Evolutionary conservation across 2,888 invertebrate genomes (phyloP).

Genomic region (Pteria penguin): DNA sequence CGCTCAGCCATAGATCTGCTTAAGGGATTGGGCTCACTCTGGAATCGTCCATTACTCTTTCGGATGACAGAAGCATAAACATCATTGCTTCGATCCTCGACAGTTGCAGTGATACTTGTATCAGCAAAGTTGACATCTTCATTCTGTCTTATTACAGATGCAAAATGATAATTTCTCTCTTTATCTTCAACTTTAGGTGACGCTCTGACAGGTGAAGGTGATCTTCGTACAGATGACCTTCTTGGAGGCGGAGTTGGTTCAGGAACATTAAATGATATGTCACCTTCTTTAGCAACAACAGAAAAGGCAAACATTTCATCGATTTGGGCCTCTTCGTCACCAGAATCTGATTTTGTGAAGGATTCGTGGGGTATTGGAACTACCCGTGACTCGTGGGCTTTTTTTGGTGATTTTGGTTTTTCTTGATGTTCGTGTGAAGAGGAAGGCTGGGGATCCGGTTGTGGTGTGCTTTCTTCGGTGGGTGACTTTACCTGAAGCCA

Average conservation of each 20-base stretch:
- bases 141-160: neutral
- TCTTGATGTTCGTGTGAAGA: slow-evolving; percentile 6
- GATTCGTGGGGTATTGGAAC: neutral
- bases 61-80: neutral
- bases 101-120: neutral
- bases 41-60: neutral
- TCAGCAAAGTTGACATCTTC: neutral
- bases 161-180: neutral
- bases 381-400: neutral
- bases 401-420: neutral
- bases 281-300: slow-evolving; percentile 29
- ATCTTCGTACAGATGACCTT: neutral
- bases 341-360: neutral
- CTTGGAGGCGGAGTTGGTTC: neutral
- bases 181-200: neutral
- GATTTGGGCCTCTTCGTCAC: slow-evolving; percentile 28
- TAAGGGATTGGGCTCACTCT: neutral
- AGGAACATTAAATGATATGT: slow-evolving; percentile 17
- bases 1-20: slow-evolving; percentile 26
- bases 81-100: neutral
- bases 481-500: no score
- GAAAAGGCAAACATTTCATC: slow-evolving; percentile 33
- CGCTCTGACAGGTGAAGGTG: neutral
- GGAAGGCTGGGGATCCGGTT: slow-evolving; percentile 2
- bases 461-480: neutral